Percentiles rank a stretch among this genome's conserved stretches.
These are phyloP conservation scores for Cliona cf. orientalis DNA, from an alignment of 37 sponge, comb jelly and placozoan species.

Conservation along the genomic window DNA sequence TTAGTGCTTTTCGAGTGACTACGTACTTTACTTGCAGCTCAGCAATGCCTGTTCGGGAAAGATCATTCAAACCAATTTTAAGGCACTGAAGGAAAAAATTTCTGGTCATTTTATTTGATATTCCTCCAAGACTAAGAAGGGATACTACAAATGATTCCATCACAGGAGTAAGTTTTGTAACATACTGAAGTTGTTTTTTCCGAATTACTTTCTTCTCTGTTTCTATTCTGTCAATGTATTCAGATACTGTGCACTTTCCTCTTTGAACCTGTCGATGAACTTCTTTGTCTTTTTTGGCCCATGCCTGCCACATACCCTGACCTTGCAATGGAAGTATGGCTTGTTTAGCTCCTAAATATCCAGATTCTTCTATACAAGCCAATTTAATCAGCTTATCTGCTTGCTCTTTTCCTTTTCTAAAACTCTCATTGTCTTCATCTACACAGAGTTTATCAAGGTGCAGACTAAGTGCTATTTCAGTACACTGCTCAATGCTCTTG, in stretches of 20 bases:
- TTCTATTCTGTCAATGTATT: background rate
- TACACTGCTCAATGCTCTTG: background rate
- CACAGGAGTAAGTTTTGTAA: background rate
- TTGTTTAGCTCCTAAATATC: background rate
- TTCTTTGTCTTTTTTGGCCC: constrained; percentile 33
- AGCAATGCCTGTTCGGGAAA: no score
- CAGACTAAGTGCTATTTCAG: background rate
- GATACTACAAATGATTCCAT: background rate
- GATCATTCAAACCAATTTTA: no score
- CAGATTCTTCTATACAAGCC: background rate
- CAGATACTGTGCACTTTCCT: background rate
- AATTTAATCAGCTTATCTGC: background rate
- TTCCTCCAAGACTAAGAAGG: background rate
- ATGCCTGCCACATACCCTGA: constrained; percentile 18
- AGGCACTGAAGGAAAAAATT: no score
- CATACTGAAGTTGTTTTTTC: background rate
- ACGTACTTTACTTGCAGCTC: no score
- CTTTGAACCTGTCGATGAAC: constrained; percentile 9
- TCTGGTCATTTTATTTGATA: no score
- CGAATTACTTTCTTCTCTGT: background rate
- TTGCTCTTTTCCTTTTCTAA: background rate
- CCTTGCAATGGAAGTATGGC: constrained; percentile 39
- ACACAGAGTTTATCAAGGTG: background rate
- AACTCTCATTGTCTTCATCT: background rate
- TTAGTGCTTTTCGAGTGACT: no score